Percentiles rank a stretch among this genome's conserved stretches.
Evolutionary conservation across 2,113 vertebrate species (phyloP).

Genomic region (Myiopsitta monachus): DNA sequence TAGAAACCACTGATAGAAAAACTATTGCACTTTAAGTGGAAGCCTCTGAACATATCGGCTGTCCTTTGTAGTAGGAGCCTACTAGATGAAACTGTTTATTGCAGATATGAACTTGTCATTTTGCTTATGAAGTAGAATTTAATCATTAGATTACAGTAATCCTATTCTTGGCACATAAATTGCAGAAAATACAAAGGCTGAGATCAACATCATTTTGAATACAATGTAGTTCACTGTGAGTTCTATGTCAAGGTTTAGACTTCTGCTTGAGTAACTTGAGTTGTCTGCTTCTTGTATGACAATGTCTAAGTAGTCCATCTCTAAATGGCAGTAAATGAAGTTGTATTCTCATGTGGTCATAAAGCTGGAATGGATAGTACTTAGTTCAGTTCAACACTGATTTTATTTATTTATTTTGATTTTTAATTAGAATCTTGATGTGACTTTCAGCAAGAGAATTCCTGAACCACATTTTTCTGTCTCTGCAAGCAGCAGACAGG

Average conservation of each 20-base stretch:
- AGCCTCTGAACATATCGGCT: neutral
- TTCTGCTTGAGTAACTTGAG: neutral
- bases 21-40: neutral
- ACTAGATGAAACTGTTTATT: neutral
- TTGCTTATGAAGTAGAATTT: neutral
- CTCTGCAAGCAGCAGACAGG: neutral
- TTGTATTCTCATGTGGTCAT: neutral
- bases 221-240: neutral
- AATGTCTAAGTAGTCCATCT: neutral
- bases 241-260: neutral
- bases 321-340: neutral
- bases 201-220: neutral
- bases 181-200: neutral
- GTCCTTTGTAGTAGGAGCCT: neutral
- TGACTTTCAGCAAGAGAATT: neutral
- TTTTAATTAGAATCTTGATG: neutral
- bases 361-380: neutral
- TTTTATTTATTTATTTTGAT: neutral
- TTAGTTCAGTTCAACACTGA: neutral
- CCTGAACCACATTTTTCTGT: neutral
- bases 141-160: neutral
- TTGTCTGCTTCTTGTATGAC: neutral
- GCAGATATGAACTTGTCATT: neutral
- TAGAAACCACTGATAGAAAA: neutral
- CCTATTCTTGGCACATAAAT: neutral